Conservation (phyloP, 2,113 vertebrate genomes). For the Tachycineta bicolor region DNA sequence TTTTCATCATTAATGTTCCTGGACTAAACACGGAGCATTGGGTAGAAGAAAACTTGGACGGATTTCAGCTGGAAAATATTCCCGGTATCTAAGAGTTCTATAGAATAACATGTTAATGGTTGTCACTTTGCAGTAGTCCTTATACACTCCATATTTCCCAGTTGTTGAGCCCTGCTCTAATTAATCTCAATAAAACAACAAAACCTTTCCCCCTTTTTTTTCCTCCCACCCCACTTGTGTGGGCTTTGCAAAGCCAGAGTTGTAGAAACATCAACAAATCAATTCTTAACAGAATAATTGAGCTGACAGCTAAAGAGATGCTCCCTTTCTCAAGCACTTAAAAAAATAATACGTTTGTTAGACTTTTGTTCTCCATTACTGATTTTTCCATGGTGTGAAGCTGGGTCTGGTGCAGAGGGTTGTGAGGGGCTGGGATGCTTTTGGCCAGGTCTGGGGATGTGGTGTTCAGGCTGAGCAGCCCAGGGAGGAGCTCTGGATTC, state of each 20-base stretch:
- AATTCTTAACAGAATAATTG: background rate
- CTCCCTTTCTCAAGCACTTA: background rate
- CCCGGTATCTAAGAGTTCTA: slow-evolving; percentile 37
- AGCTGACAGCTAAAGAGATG: background rate
- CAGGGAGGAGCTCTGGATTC: background rate
- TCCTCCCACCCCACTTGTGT: background rate
- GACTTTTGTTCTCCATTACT: background rate
- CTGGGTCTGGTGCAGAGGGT: background rate
- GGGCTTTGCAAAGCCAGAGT: background rate
- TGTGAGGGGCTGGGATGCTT: background rate
- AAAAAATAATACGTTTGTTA: background rate
- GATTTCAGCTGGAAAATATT: slow-evolving; percentile 70
- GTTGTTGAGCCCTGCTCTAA: background rate
- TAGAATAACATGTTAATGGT: slow-evolving; percentile 58
- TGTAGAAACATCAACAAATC: slow-evolving; percentile 9
- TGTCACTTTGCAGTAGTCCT: slow-evolving; percentile 52
- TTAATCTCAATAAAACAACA: background rate
- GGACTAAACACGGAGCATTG: slow-evolving; percentile 43
- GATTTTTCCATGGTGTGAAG: background rate
- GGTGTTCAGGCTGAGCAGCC: background rate
- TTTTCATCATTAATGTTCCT: slow-evolving; percentile 75
- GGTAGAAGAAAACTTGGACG: slow-evolving; percentile 49
- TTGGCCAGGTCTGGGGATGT: background rate
- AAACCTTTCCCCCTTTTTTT: background rate
- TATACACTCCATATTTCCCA: slow-evolving; percentile 24